These are phyloP conservation scores for Phortica okadai DNA, from an alignment of 2,888 invertebrate genomes.

Conservation along the genomic window DNA sequence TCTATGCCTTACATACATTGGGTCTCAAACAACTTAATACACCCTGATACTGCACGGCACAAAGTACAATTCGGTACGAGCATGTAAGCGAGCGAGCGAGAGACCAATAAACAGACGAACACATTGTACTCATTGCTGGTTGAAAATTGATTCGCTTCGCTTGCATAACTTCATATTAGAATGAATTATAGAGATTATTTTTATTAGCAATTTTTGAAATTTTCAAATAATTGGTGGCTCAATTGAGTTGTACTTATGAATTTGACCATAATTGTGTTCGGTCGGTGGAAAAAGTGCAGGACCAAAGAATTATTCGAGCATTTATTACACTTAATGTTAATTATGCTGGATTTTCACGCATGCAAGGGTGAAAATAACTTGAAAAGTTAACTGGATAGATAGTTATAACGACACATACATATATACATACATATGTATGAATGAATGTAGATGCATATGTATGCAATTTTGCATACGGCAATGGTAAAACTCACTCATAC, in stretches of 20 bases:
- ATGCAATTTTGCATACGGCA: slow-evolving; percentile 44
- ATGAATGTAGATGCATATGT: slow-evolving; percentile 1
- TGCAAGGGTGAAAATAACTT: background rate
- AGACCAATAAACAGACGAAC: too few relatives aligned
- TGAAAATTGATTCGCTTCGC: too few relatives aligned
- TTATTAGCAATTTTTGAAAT: background rate
- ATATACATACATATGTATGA: too few relatives aligned
- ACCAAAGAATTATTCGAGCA: background rate
- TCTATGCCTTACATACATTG: too few relatives aligned
- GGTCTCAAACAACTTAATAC: too few relatives aligned
- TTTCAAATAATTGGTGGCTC: background rate
- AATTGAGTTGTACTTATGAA: background rate
- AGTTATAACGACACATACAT: background rate
- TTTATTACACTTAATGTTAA: slow-evolving; percentile 16
- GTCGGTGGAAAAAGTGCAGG: background rate
- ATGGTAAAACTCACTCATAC: slow-evolving; percentile 67
- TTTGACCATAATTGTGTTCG: background rate
- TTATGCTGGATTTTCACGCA: slow-evolving; percentile 8
- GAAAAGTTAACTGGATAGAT: background rate
- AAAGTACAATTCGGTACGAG: too few relatives aligned
- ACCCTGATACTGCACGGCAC: too few relatives aligned
- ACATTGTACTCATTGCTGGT: too few relatives aligned
- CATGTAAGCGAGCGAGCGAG: too few relatives aligned
- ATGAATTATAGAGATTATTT: too few relatives aligned
- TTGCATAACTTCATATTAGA: too few relatives aligned